Base-by-base conservation (phyloP, 2,797 vertebrate species). In the Halcyon chelicuti region DNA sequence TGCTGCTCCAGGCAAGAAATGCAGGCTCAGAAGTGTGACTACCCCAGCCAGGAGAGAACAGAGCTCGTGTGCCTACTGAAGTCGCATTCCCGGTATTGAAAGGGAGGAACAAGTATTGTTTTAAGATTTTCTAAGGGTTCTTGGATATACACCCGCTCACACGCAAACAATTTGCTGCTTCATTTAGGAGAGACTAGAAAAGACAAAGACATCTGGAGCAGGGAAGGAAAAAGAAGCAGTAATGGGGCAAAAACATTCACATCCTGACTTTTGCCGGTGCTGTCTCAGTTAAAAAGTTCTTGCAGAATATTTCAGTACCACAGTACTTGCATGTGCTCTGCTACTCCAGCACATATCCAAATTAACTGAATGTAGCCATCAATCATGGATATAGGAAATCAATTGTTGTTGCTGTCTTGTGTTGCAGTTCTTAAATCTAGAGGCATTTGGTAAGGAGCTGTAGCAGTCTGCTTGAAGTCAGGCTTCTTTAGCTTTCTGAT, bases 1-100 rank as follows among this genome's bases (percentile, higher is more conserved):
- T 81, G 54, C 72, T 85, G 58, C 86, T 90, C 57, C 76, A 72
- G 65, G 67, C 57, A 62, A 90, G 86, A 92, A 86, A 90, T 52
- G 29, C 57, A 86, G 78, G 71, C 61, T 94, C 66, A 79, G 68
- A 91, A 93, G 46, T 39, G 52, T 62, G 85, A 61, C 82, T 81
- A 14, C 51, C 12, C 16, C 33, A 68, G 86, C 51, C 35, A 52
- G 80, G n/a, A 58, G 49, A 70, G n/a, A 86, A 26, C 26, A 76
- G 74, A 82, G 60, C n/a, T 72, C 9, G 1, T 84, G 66, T 62
- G 25, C 37, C 57, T 73, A 44, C 83, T 68, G 54, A 75, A 83
- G 44, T 73, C 35, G 4, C 73, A 67, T 67, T 62, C 47, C 65
- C 77, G 46, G 4, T 44, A 51, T 39, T 39, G 35, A 84, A 39